Base-by-base conservation (phyloP, 2,888 invertebrate genomes). In the Stenodema calcarata region DNA sequence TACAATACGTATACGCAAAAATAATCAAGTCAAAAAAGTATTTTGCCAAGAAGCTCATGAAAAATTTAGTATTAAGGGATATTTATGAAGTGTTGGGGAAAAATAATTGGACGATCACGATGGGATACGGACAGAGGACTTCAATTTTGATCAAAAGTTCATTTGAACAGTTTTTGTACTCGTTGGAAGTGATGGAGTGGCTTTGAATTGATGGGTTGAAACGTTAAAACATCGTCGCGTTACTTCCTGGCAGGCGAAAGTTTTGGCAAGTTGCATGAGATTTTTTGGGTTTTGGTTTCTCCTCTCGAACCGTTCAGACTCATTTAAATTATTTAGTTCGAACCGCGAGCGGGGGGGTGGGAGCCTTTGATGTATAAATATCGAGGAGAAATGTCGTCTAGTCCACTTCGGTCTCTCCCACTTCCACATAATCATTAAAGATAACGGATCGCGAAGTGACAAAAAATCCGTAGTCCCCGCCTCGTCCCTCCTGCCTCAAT, bases 1-100 rank as follows among this genome's bases (percentile, higher is more conserved):
- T 88, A 88, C 88, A 88, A 88, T 87, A 87, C 79, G 89, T 89
- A 89, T 89, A 89, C 89, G 89, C 87, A 86, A 81, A 85, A 47
- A 42, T 75, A 85, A 88, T 83, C 87, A 86, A 88, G 87, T 88
- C 86, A 86, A 73, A 80, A 84, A 86, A 76, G 47, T 83, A 83
- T 86, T 88, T 88, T 88, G 87, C 87, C 83, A 87, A 78, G 44
- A 78, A 78, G 78, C 78, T 78, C 78, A 78, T 78, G 41, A 44
- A 70, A 27, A 73, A 73, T 14, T 73, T 30, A 30, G 30, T 73
- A 41, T 73, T 73, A 73, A 73, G 62, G 84, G 81, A 73, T 73
- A 73, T 41, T 73, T 62, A 42, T 78, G 78, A 16, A 78, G 44
- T 44, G 6, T 18, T 0, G 78, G 27, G 78, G 27, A 78, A 44